phyloP scores from a whole-genome alignment of 2,888 invertebrate species.

The Drosophila melanosoma region DNA sequence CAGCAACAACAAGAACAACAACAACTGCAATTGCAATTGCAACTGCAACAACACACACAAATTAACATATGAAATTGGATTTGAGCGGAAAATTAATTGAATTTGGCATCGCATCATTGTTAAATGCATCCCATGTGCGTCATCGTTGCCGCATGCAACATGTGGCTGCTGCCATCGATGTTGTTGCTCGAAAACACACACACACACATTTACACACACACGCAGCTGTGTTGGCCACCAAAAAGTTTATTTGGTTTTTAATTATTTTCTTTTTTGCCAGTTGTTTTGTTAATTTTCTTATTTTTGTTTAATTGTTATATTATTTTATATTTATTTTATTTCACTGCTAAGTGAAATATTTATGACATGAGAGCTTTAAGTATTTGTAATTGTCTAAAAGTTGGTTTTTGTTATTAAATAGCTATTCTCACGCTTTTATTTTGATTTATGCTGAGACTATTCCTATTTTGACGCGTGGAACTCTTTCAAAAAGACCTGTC shows the following conservation, averaged over 20 bases:
- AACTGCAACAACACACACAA: slow-evolving; percentile 24
- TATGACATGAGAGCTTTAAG: neutral
- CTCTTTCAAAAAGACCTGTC: neutral
- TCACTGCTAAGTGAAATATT: neutral
- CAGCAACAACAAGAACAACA: slow-evolving; percentile 14
- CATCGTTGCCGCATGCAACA: slow-evolving; percentile 64
- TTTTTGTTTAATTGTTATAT: neutral
- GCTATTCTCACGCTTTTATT: fast-evolving
- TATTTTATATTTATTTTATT: neutral
- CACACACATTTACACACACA: neutral
- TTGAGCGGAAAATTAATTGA: slow-evolving; percentile 77
- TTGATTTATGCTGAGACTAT: neutral
- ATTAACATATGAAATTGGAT: slow-evolving; percentile 80
- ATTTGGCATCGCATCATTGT: slow-evolving; percentile 69
- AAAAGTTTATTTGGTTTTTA: neutral
- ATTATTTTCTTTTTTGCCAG: neutral
- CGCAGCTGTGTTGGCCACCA: neutral
- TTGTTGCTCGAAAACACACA: neutral
- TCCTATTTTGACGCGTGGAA: neutral
- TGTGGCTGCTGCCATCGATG: slow-evolving; percentile 44
- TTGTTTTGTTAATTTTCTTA: neutral
- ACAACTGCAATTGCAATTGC: slow-evolving; percentile 3
- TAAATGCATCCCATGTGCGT: slow-evolving; percentile 60
- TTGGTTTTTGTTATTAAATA: neutral
- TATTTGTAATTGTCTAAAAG: neutral